phyloP scores from a whole-genome alignment of 2,113 vertebrate species.

The Pteronura brasiliensis region DNA sequence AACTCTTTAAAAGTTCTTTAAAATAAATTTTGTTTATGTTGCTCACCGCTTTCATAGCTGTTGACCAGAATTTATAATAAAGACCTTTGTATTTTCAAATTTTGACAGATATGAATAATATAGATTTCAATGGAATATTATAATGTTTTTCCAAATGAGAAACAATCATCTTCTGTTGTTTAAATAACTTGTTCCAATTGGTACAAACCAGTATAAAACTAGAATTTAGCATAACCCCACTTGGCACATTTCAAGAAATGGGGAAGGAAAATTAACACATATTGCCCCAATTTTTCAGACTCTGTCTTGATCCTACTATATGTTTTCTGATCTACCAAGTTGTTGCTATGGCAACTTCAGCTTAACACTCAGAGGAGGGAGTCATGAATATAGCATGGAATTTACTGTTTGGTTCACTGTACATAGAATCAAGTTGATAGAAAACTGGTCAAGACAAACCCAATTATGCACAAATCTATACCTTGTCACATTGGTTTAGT shows the following conservation, averaged over 20 bases:
- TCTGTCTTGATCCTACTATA: neutral
- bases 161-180: neutral
- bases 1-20: neutral
- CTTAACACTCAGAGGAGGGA: neutral
- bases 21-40: neutral
- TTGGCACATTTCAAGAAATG: neutral
- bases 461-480: neutral
- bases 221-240: neutral
- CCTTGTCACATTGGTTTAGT: neutral
- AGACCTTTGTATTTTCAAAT: neutral
- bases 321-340: neutral
- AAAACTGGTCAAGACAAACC: constrained; percentile 1
- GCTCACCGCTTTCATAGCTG: neutral
- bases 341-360: neutral
- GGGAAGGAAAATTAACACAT: neutral
- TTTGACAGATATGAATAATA: neutral
- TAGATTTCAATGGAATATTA: neutral
- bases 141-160: neutral
- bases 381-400: neutral
- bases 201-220: neutral
- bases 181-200: neutral
- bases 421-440: neutral
- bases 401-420: neutral
- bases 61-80: neutral
- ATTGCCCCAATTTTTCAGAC: neutral